Base-by-base conservation (phyloP, 2,888 invertebrate genomes). In the Drosophila mettleri region DNA sequence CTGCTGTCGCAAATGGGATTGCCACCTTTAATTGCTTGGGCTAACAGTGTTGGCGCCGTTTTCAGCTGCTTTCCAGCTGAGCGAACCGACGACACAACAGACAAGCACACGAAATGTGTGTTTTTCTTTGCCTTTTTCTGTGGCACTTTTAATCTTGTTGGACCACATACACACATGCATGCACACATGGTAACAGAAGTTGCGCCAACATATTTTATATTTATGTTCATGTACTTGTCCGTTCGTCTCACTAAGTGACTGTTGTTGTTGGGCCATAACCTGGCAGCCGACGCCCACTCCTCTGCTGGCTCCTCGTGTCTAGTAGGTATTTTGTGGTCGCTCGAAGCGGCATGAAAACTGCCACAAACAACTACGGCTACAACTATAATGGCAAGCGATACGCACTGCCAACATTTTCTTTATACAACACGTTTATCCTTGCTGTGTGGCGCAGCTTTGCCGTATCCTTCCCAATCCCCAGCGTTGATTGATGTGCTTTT, bases 401-500 rank as follows among this genome's bases (percentile, higher is more conserved):
- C 48, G n/a, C 51, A 33, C 20, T 31, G 27, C 33, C 41, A 62
- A 64, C 59, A 75, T 57, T 86, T 88, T 71, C 62, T 66, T 78
- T 54, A 67, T 62, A 80, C 80, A 86, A 77, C 86, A 77, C 87
- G 87, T 64, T 84, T 86, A 88, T 88, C 77, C 78, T 57, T 76
- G 62, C 77, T 58, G 43, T 55, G 55, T 59, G 69, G 57, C 57
- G 69, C 22, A 38, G 63, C 59, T 53, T 68, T 52, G 36, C 46
- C 64, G 33, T 61, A 53, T 61, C 59, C 71, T 58, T 53, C 39
- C 52, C 49, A 49, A 54, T 71, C 55, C 71, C 34, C 79, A 39
- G 54, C 65, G 88, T 71, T 84, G 83, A 84, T 84, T 89, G 83
- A 84, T 84, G 88, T 87, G 69, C 82, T 87, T 89, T 89, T 89